A percentile compares a stretch with the other conserved stretches of the same genome.
Conservation (phyloP, 92 coral and sea anemone species). For the Parazoanthus atlanticus region DNA sequence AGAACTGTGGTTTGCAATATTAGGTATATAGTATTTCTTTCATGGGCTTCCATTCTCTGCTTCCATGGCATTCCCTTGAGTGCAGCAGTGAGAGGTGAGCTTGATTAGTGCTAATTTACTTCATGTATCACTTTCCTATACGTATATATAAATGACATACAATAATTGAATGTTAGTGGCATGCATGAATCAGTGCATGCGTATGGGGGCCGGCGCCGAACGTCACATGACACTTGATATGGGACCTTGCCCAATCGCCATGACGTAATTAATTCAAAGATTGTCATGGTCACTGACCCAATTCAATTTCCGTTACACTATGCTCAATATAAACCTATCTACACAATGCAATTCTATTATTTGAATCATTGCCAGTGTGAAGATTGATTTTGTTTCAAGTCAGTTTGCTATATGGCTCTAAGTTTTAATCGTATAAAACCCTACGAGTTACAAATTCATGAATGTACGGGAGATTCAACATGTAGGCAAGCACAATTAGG, state of each 20-base stretch:
- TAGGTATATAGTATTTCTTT: no score
- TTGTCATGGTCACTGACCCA: neutral
- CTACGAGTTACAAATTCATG: neutral
- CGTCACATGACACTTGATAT: neutral
- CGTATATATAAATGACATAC: no score
- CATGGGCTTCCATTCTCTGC: no score
- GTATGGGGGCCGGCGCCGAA: neutral
- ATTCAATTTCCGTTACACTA: neutral
- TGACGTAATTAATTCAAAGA: neutral
- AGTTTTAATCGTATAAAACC: neutral
- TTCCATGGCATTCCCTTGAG: no score
- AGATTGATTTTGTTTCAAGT: neutral
- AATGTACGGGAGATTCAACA: neutral
- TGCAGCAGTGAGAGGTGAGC: no score
- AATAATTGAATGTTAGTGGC: no score
- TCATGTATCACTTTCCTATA: no score
- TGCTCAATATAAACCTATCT: neutral
- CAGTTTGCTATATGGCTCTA: neutral
- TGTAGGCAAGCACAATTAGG: slow-evolving; percentile 34
- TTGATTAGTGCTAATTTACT: no score
- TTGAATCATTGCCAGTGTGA: neutral
- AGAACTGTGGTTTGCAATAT: no score
- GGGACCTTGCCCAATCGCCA: neutral
- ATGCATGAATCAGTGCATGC: neutral
- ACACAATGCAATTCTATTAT: neutral